Conservation (phyloP, 92 coral and sea anemone species). For the Heteractis magnifica region DNA sequence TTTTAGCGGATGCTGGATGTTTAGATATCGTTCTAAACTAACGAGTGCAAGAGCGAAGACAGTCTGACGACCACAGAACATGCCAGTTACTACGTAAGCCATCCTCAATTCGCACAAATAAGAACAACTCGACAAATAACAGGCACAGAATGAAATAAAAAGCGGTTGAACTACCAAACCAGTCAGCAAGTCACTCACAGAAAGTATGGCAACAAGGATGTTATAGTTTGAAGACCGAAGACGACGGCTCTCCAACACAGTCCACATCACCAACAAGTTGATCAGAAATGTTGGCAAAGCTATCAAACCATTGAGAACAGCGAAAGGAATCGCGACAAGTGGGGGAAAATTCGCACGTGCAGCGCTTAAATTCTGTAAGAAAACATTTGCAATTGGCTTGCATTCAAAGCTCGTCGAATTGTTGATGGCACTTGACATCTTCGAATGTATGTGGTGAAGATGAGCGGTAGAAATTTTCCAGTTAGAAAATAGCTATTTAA, state of each 20-base stretch:
- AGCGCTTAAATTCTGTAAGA: neutral
- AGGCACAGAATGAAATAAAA: neutral
- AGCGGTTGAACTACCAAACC: slow-evolving; percentile 19
- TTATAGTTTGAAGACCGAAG: slow-evolving; percentile 23
- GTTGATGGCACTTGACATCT: too few species aligned
- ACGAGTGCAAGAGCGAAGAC: neutral
- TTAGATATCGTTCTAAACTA: slow-evolving; percentile 15
- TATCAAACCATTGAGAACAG: slow-evolving; percentile 8
- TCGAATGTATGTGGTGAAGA: too few species aligned
- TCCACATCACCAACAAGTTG: slow-evolving; percentile 16
- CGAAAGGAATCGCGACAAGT: neutral
- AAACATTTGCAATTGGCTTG: too few species aligned
- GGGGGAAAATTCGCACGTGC: neutral
- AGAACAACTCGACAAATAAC: neutral
- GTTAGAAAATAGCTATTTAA: too few species aligned
- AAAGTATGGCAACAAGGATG: slow-evolving; percentile 11
- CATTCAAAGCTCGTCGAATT: too few species aligned
- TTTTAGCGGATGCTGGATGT: slow-evolving; percentile 7
- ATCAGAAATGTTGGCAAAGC: slow-evolving; percentile 5
- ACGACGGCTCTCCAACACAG: slow-evolving; percentile 3
- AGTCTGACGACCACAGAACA: neutral
- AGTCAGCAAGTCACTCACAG: slow-evolving; percentile 8
- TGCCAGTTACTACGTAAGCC: neutral
- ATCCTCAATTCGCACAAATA: neutral
- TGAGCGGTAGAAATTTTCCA: too few species aligned